Conservation (phyloP, 2,888 invertebrate genomes). For the Eristalis intricaria region DNA sequence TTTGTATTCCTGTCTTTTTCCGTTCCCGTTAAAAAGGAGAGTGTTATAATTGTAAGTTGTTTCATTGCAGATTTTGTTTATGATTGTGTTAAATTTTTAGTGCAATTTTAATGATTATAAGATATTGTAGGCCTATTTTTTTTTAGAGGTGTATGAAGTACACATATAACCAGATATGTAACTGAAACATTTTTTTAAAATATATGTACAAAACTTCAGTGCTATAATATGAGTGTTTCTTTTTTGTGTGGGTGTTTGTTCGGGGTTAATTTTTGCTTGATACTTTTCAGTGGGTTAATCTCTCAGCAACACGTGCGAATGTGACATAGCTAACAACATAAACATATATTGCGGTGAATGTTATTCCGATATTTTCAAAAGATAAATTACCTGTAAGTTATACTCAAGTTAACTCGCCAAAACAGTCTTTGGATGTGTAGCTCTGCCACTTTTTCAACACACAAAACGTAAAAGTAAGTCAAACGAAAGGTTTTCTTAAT, state of each 20-base stretch:
- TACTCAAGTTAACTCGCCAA: too few relatives aligned
- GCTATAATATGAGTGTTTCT: neutral
- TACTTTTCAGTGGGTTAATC: too few relatives aligned
- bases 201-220: neutral
- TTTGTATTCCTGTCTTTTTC: neutral
- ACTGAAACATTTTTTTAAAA: neutral
- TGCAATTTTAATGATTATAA: slow-evolving; percentile 53
- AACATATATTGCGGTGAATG: too few relatives aligned
- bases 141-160: slow-evolving; percentile 1
- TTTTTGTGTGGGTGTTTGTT: neutral
- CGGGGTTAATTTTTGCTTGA: too few relatives aligned
- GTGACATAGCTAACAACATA: too few relatives aligned
- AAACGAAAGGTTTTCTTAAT: too few relatives aligned
- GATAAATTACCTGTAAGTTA: too few relatives aligned
- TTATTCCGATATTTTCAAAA: too few relatives aligned
- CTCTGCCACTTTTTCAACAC: too few relatives aligned
- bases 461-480: too few relatives aligned
- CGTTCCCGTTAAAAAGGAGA: neutral
- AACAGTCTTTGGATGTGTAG: too few relatives aligned
- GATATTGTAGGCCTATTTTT: neutral
- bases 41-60: slow-evolving; percentile 26
- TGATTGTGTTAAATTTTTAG: slow-evolving; percentile 60
- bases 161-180: neutral
- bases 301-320: too few relatives aligned
- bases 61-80: slow-evolving; percentile 34